These are phyloP conservation scores for Athene noctua DNA, from an alignment of 2,113 vertebrate species.

Conservation along the genomic window DNA sequence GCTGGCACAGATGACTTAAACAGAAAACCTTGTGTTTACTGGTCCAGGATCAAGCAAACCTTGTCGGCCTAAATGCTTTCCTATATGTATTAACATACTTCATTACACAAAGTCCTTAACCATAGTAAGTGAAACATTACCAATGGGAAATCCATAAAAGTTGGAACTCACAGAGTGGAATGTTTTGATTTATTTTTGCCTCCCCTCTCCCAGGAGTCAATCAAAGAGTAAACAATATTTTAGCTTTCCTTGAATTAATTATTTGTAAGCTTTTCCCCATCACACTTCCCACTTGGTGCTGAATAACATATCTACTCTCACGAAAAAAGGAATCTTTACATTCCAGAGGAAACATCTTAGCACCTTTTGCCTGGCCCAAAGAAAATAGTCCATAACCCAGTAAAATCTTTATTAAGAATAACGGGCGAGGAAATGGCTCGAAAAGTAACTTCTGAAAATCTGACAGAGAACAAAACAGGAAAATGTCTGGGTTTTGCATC, in stretches of 20 bases:
- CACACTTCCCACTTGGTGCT: constrained; percentile 9
- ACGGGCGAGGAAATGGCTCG: constrained; percentile 67
- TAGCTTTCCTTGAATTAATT: constrained; percentile 1
- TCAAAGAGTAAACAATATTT: constrained; percentile 32
- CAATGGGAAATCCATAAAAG: constrained; percentile 39
- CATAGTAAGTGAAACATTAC: neutral
- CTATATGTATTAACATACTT: neutral
- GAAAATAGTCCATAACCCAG: constrained; percentile 67
- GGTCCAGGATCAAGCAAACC: constrained; percentile 27
- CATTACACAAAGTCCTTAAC: neutral
- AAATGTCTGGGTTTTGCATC: constrained; percentile 69
- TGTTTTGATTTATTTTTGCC: constrained; percentile 9
- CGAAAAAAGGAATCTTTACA: constrained; percentile 44
- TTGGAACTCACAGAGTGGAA: neutral
- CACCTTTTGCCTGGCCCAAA: constrained; percentile 58
- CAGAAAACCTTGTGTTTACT: constrained; percentile 24
- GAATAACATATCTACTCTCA: constrained; percentile 34
- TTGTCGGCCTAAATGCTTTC: neutral
- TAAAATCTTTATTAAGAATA: constrained; percentile 74
- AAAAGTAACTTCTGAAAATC: constrained; percentile 72
- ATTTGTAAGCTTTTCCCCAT: constrained; percentile 30
- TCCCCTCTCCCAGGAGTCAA: constrained; percentile 9
- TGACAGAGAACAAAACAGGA: constrained; percentile 66
- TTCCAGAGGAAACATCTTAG: constrained; percentile 63
- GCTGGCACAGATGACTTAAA: constrained; percentile 1